Base-by-base conservation (phyloP, 2,113 vertebrate genomes). In the Peromyscus californicus region DNA sequence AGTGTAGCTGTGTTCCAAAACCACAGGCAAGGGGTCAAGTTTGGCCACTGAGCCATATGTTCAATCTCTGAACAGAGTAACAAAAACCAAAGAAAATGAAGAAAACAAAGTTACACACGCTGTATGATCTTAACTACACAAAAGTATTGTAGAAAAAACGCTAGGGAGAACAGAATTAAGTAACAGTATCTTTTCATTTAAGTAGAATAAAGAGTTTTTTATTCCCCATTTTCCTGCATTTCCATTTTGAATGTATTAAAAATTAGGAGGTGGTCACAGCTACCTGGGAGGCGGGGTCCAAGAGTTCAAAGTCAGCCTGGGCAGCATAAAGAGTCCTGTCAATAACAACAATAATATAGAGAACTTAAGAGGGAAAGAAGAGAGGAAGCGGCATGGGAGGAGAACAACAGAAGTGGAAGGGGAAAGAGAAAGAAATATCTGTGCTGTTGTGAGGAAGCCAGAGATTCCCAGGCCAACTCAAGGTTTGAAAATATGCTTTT, bases 401-500 rank as follows among this genome's bases (percentile, higher is more conserved):
- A 4, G 22, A 22, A 9, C 63, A 76, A 5, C 76, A 36, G n/a
- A 78, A 39, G 21, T 7, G 4, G 33, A n/a, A 45, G 39, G 24
- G 15, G 12, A 36, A 48, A 57, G 13, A 42, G 33, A 42, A 61
- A 92, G 57, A 84, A 65, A 65, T 48, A 31, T 61, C 45, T 84
- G 31, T 69, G 22, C 54, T 96, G 92, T 93, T 31, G 69, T 70
- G 9, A 33, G 15, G 83, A 95, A 90, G 12, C 24, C 86, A 83
- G 48, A 92, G 63, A 63, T 69, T 26, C 22, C 61, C 15, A 3
- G 74, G 12, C 13, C 90, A 65, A 61, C 22, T 63, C 79, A 67
- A 92, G 76, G 85, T 79, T 86, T 89, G 39, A 72, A 96, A 95
- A 4, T 75, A 39, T 42, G 90, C 48, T 89, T 89, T 89, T 65